These are phyloP conservation scores for Meloe dianella DNA, from an alignment of 2,888 invertebrate genomes.

Conservation along the genomic window DNA sequence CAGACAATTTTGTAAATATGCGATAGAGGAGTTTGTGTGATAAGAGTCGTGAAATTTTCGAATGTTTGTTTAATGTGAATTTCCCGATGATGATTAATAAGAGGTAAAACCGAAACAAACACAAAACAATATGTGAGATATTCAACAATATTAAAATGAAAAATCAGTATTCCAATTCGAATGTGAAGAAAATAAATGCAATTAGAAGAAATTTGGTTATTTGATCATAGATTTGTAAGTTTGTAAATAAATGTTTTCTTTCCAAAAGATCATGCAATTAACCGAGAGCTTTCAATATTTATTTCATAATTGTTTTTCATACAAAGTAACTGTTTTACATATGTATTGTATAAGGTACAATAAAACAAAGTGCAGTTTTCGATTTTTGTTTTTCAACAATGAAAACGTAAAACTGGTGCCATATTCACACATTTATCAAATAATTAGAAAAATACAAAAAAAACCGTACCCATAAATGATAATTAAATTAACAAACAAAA, in stretches of 20 bases:
- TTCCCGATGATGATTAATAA: constrained; percentile 15
- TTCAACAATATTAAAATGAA: constrained; percentile 27
- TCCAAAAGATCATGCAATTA: constrained; percentile 36
- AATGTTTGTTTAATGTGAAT: too few relatives aligned
- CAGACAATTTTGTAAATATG: constrained; percentile 43
- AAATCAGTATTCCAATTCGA: constrained; percentile 47
- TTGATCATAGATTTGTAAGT: constrained; percentile 37
- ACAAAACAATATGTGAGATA: constrained; percentile 26
- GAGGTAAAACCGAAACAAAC: constrained; percentile 10
- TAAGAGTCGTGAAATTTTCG: constrained; percentile 30
- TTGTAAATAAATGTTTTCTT: constrained; percentile 42
- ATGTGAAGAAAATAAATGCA: neutral
- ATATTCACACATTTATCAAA: constrained; percentile 46
- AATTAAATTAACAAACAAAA: constrained; percentile 31
- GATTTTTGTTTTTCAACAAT: constrained; percentile 19
- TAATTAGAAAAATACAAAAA: constrained; percentile 36
- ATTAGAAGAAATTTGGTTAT: constrained; percentile 29
- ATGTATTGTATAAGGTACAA: constrained; percentile 49
- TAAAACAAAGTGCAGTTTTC: constrained; percentile 42
- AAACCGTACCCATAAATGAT: constrained; percentile 32
- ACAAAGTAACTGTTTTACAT: constrained; percentile 12
- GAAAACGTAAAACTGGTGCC: constrained; percentile 46
- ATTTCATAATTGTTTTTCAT: neutral
- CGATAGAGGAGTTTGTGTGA: constrained; percentile 41
- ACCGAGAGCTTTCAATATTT: constrained; percentile 46